phyloP scores from a whole-genome alignment of 1,140 invertebrate genomes.

The Sminthurinus signatus region DNA sequence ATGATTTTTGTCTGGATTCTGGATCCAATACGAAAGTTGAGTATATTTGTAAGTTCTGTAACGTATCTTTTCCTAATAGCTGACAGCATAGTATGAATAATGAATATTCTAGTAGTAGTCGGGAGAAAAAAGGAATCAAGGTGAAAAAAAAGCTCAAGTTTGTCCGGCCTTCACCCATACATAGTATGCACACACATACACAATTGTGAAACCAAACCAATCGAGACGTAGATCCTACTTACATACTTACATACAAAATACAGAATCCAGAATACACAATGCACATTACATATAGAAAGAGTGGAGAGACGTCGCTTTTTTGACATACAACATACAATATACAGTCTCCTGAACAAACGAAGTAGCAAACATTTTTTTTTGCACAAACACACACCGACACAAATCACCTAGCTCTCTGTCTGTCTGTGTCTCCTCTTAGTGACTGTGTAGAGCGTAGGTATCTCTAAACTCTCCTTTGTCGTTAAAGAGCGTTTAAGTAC shows the following conservation, averaged over 20 bases:
- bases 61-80: too few relatives aligned
- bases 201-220: too few relatives aligned
- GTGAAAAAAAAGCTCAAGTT: too few relatives aligned
- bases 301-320: neutral
- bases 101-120: too few relatives aligned
- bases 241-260: neutral
- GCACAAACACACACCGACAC: neutral
- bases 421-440: neutral
- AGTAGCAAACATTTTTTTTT: neutral
- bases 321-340: neutral
- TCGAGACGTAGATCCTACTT: constrained; percentile 11
- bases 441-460: too few relatives aligned
- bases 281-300: neutral
- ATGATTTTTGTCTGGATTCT: too few relatives aligned
- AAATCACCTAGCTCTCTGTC: neutral
- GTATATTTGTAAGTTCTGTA: too few relatives aligned
- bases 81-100: too few relatives aligned
- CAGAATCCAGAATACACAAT: neutral
- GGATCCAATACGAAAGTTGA: too few relatives aligned
- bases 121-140: too few relatives aligned
- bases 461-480: too few relatives aligned
- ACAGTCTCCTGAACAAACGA: neutral
- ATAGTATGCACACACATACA: constrained; percentile 1
- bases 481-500: too few relatives aligned
- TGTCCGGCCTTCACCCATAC: constrained; percentile 10